Evolutionary conservation across 2,797 vertebrate genomes (phyloP).

Genomic region (Arrhamphus sclerolepis): DNA sequence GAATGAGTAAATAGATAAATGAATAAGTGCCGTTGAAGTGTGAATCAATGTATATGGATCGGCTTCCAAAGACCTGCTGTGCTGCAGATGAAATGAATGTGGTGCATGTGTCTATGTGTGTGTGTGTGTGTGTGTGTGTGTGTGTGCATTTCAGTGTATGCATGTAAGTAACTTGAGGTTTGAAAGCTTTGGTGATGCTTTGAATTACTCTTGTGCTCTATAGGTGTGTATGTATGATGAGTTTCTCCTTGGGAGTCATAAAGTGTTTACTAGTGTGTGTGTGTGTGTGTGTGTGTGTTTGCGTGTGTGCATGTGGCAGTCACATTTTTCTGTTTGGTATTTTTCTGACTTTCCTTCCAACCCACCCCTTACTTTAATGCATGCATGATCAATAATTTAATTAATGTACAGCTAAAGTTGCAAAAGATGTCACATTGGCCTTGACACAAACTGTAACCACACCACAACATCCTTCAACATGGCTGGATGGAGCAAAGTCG

Average conservation of each 20-base stretch:
- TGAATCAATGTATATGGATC: slow-evolving; percentile 79
- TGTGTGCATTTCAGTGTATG: slow-evolving; percentile 2
- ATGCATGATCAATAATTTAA: slow-evolving; percentile 75
- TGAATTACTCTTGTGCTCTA: slow-evolving; percentile 26
- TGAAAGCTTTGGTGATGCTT: slow-evolving; percentile 32
- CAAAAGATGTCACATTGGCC: slow-evolving; percentile 59
- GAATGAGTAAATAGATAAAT: slow-evolving; percentile 79
- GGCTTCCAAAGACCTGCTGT: slow-evolving; percentile 61
- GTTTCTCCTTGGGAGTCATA: slow-evolving; percentile 31
- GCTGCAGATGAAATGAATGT: slow-evolving; percentile 60
- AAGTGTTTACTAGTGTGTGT: slow-evolving; percentile 11
- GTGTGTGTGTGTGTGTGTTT: slow-evolving; percentile 12
- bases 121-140: background rate
- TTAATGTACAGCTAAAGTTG: slow-evolving; percentile 70
- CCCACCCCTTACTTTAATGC: slow-evolving; percentile 32
- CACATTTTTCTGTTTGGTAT: slow-evolving; percentile 51
- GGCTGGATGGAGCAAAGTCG: slow-evolving; percentile 39
- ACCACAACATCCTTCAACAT: slow-evolving; percentile 36
- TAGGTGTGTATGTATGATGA: slow-evolving; percentile 35
- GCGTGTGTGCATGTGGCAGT: slow-evolving; percentile 13
- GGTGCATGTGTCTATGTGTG: slow-evolving; percentile 11
- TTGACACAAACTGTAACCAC: slow-evolving; percentile 43
- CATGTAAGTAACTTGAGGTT: slow-evolving; percentile 18
- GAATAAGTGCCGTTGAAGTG: slow-evolving; percentile 72
- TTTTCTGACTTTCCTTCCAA: slow-evolving; percentile 22